A percentile compares a stretch with the other conserved stretches of the same genome.
phyloP scores from a whole-genome alignment of 2,113 vertebrate species.

The Entosphenus tridentatus region DNA sequence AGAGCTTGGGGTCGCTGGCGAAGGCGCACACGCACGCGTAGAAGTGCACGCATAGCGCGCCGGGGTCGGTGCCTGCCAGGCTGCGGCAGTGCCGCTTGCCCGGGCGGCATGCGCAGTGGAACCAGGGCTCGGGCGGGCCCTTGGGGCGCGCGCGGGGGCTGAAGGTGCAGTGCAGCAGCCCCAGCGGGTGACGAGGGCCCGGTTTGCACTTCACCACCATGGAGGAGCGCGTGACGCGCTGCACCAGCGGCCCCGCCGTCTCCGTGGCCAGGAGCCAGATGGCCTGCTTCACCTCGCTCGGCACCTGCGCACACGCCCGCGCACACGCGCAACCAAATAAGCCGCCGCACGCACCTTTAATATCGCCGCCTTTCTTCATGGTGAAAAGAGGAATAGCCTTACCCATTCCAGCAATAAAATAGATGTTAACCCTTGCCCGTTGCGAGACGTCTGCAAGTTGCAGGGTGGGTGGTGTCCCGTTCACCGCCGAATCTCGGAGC shows the following conservation, averaged over 20 bases:
- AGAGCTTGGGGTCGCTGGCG: conserved; percentile 49
- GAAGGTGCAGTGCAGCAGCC: conserved; percentile 52
- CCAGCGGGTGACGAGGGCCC: conserved; percentile 35
- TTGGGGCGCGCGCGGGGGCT: conserved; percentile 11
- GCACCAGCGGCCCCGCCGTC: conserved; percentile 54
- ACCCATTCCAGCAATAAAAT: no score
- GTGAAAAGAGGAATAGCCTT: no score
- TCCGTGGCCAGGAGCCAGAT: conserved; percentile 55
- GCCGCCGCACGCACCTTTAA: no score
- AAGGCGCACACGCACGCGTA: conserved; percentile 69
- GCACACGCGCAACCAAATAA: no score
- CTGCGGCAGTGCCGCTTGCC: neutral
- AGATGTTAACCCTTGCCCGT: no score
- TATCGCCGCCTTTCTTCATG: no score
- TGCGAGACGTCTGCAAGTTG: no score
- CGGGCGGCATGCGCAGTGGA: conserved; percentile 31
- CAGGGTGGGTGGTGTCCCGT: no score
- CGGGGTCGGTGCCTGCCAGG: neutral
- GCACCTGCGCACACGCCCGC: neutral
- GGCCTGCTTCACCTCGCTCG: conserved; percentile 32
- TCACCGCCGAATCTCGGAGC: no score
- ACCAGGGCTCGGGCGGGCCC: conserved; percentile 18
- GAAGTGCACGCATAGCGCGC: conserved; percentile 54
- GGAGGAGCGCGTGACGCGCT: conserved; percentile 30
- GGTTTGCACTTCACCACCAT: conserved; percentile 56